Base-by-base conservation (phyloP, 2,797 vertebrate genomes). In the Danio kyathit region DNA sequence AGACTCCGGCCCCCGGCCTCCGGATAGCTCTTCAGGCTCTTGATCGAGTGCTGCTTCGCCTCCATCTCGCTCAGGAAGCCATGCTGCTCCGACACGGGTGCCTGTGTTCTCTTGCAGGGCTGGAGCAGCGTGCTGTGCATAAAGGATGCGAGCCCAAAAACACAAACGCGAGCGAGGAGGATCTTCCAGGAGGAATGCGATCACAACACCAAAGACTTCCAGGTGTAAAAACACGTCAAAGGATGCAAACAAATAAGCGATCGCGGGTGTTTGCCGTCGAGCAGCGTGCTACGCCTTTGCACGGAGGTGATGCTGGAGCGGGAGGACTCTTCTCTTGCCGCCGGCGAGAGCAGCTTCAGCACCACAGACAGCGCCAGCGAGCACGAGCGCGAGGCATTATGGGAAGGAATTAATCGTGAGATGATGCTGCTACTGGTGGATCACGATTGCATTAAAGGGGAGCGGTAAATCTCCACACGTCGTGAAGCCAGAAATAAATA, bases 311-410 rank as follows among this genome's bases (percentile, higher is more conserved):
- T 87, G 48, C 86, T 85, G 78, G 87, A 88, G 76, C 81, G 87
- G 82, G 88, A 74, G 86, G 76, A 69, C 90, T 82, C 76, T 70
- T 81, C 83, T 81, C 83, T 84, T 86, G 60, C 85, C 84, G 79
- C 86, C 44, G 90, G 92, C 89, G 90, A 92, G 90, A 91, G 91
- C 93, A 94, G 92, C 93, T 90, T 96, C 95, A 96, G 95, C 93
- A 96, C 95, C 95, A 91, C 91, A 88, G 94, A 94, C 94, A 95
- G 93, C 91, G 89, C 88, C 88, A 86, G 77, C 85, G 79, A 75
- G 21, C 83, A 83, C 74, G 71, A 5, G 72, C 94, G 92, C 91
- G 88, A 84, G 88, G 95, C 94, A 96, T 96, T 93, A 85, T 96
- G 96, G 96, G 95, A 93, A 90, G 75, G 52, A 16, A 77, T 19